A percentile compares a stretch with the other conserved stretches of the same genome.
phyloP scores from a whole-genome alignment of 2,113 vertebrate genomes.

The Orycteropus afer region DNA sequence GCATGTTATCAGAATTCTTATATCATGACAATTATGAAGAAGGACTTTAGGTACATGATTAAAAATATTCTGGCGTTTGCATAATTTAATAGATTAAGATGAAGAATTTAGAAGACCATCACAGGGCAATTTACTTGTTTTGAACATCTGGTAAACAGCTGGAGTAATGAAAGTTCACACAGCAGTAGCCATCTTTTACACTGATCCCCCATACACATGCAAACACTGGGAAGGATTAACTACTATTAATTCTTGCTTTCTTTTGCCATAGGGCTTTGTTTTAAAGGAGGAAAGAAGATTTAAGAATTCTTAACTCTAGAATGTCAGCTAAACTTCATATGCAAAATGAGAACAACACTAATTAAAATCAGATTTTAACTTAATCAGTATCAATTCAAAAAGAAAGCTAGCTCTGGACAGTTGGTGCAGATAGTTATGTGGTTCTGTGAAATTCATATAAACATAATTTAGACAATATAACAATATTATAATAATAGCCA shows the following conservation, averaged over 20 bases:
- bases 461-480: neutral
- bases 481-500: neutral
- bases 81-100: conserved; percentile 60
- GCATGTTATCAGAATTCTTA: conserved; percentile 1
- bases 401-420: neutral
- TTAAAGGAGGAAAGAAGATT: conserved; percentile 9
- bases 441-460: neutral
- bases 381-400: conserved; percentile 36
- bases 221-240: conserved; percentile 53
- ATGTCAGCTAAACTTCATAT: conserved; percentile 6
- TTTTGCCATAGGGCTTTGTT: conserved; percentile 49
- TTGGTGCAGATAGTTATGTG: neutral
- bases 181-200: conserved; percentile 64
- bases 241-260: conserved; percentile 62
- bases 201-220: conserved; percentile 14
- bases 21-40: neutral
- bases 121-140: neutral
- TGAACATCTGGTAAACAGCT: conserved; percentile 67
- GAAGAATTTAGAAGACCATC: conserved; percentile 34
- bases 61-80: conserved; percentile 38
- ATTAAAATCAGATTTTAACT: conserved; percentile 44
- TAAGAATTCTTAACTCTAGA: conserved; percentile 33
- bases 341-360: neutral
- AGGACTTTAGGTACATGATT: neutral
- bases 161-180: conserved; percentile 42